phyloP scores from a whole-genome alignment of 2,888 invertebrate species.

The Drosophila neotestacea region DNA sequence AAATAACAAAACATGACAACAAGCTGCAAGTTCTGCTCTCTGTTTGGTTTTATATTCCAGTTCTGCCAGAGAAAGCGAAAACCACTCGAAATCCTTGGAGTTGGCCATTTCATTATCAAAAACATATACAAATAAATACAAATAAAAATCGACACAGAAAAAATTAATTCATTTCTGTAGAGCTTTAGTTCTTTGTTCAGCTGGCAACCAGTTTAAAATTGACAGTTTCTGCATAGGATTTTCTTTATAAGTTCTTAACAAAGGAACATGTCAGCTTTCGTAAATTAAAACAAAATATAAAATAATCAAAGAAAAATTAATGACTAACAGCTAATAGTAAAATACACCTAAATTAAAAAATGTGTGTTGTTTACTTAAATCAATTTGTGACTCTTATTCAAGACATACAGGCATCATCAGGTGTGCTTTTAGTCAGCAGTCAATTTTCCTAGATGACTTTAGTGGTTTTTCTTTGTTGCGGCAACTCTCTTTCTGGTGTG shows the following conservation, averaged over 20 bases:
- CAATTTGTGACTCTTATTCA: background rate
- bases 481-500: background rate
- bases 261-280: background rate
- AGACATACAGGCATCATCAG: background rate
- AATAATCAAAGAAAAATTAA: background rate
- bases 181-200: background rate
- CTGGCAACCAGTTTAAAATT: background rate
- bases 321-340: background rate
- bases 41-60: background rate
- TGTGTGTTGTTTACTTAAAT: background rate
- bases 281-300: too few species aligned
- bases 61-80: constrained; percentile 19
- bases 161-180: background rate
- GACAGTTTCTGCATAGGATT: background rate
- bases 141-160: background rate
- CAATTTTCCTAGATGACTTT: background rate
- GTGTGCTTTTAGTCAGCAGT: constrained; percentile 1
- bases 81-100: constrained; percentile 29
- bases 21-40: constrained; percentile 27
- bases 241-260: background rate
- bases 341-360: background rate
- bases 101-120: constrained; percentile 38
- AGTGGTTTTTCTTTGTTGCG: constrained; percentile 12
- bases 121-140: constrained; percentile 15
- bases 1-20: constrained; percentile 66